Evolutionary conservation across 2,888 invertebrate genomes (phyloP).

Genomic region (Apoderus coryli): DNA sequence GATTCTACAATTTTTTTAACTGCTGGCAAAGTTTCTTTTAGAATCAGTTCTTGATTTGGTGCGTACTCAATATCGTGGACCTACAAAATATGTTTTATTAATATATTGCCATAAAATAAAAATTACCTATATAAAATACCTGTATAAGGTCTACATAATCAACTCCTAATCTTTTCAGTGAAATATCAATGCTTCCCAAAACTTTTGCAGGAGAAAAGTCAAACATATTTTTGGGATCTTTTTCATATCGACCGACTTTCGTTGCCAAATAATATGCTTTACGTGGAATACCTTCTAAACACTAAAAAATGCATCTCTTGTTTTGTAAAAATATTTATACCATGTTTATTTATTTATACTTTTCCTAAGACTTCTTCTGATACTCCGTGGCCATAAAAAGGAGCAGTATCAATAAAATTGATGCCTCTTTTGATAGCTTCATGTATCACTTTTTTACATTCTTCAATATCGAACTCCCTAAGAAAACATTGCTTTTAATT

Average conservation of each 20-base stretch:
- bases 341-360: constrained; percentile 31
- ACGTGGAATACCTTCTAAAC: constrained; percentile 63
- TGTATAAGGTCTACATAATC: constrained; percentile 83
- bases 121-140: constrained; percentile 34
- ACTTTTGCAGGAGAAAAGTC: constrained; percentile 72
- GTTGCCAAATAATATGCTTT: constrained; percentile 78
- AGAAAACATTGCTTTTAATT: no score
- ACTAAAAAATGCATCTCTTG: constrained; percentile 35
- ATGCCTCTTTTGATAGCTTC: constrained; percentile 63
- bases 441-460: constrained; percentile 52
- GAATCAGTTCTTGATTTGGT: constrained; percentile 52
- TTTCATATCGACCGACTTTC: constrained; percentile 78
- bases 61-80: constrained; percentile 90
- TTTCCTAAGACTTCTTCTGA: constrained; percentile 74
- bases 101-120: constrained; percentile 5
- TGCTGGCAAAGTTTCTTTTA: constrained; percentile 77
- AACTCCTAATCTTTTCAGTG: constrained; percentile 55
- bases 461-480: constrained; percentile 49
- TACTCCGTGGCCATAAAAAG: constrained; percentile 82
- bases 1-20: constrained; percentile 57
- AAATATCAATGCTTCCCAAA: constrained; percentile 57
- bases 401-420: constrained; percentile 86
- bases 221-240: constrained; percentile 58
- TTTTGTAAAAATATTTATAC: neutral
- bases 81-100: constrained; percentile 34